phyloP scores from a whole-genome alignment of 2,888 invertebrate genomes.

The Lepas anatifera region DNA sequence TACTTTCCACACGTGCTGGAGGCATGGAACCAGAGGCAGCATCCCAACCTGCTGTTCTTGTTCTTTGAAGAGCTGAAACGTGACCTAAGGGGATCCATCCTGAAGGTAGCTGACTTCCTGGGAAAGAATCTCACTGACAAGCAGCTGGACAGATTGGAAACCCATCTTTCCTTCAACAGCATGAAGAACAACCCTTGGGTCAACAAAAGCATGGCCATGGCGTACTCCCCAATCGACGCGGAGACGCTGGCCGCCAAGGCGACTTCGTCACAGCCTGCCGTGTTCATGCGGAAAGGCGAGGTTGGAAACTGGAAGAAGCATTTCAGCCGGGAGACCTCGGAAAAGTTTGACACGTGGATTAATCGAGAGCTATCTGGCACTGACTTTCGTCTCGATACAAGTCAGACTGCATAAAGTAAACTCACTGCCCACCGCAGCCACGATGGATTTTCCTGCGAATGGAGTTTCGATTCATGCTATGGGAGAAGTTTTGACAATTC shows the following conservation, averaged over 20 bases:
- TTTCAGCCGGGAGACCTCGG: not conserved
- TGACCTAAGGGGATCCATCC: conserved; percentile 23
- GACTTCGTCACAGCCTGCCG: not conserved
- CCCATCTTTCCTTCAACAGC: conserved; percentile 18
- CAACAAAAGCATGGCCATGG: conserved; percentile 9
- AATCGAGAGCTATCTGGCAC: not conserved
- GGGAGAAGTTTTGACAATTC: too few species aligned
- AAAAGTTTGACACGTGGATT: not conserved
- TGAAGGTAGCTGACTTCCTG: conserved; percentile 25
- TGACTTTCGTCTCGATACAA: too few species aligned
- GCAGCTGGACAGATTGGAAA: conserved; percentile 13
- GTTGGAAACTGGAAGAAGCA: not conserved
- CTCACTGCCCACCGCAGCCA: too few species aligned
- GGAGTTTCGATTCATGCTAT: too few species aligned
- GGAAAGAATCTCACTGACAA: conserved; percentile 19
- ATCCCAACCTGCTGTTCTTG: too few species aligned
- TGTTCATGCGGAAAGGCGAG: not conserved
- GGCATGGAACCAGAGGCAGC: too few species aligned
- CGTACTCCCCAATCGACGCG: not conserved
- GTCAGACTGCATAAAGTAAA: too few species aligned
- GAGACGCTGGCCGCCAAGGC: not conserved
- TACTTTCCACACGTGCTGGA: conserved; percentile 34
- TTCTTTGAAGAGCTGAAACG: too few species aligned
- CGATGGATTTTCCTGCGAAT: too few species aligned
- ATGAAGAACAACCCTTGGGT: conserved; percentile 21